Base-by-base conservation (phyloP, 2,113 vertebrate genomes). In the Dicrurus megarhynchus region DNA sequence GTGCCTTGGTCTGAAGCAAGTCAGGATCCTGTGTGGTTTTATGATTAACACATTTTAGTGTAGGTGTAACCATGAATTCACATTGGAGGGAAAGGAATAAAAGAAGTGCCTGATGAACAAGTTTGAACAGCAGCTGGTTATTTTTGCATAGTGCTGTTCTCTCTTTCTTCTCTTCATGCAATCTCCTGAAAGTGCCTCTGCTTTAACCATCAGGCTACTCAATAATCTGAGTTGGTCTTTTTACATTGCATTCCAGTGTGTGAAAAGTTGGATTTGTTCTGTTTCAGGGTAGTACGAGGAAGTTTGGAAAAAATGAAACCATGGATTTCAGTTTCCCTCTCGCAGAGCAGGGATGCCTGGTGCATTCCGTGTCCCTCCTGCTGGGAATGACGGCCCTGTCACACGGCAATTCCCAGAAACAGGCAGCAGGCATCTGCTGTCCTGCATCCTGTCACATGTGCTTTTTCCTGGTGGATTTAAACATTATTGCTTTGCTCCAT, bases 41-140 rank as follows among this genome's bases (percentile, higher is more conserved):
- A 5, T 59, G 89, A 84, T 95, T 89, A 84, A 68, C 30, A 10
- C 69, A 84, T 65, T 0, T 71, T 8, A 64, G 69, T 84, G 74
- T 89, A 76, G 84, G 81, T 95, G 87, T 70, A 70, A 41, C 46
- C 47, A 63, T 63, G 87, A 78, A 57, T 89, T 87, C 65, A 60
- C 21, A 32, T 60, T 41, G 68, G 77, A 78, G 41, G 44, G 69
- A 32, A 78, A 39, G 3, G 86, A 67, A 46, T 16, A 53, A 78
- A 86, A 88, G 79, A 73, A 90, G n/a, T 16, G 5, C 21, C 32
- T 79, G 83, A 82, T 46, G 88, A 90, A 60, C 42, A 63, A 28
- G 53, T 75, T 73, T 37, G 30, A 35, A 11, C 30, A 84, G 87
- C 60, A 79, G 64, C 19, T 76, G 84, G 37, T 23, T 90, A 8